These are phyloP conservation scores for Harpalus rubripes DNA, from an alignment of 2,888 invertebrate genomes.

Conservation along the genomic window DNA sequence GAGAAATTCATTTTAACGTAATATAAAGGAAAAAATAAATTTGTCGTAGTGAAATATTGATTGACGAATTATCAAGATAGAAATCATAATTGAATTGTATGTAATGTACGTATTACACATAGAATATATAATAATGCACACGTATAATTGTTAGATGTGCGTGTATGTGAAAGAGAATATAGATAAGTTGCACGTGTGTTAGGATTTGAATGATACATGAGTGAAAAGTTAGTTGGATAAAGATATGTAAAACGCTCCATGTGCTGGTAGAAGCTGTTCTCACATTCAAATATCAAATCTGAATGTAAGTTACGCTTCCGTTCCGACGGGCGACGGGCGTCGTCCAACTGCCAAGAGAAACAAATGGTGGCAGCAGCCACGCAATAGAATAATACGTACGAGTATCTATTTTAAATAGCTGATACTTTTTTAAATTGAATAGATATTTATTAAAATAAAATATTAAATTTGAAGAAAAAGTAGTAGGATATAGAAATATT, in stretches of 20 bases:
- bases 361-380: neutral
- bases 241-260: slow-evolving; percentile 36
- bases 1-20: too few relatives aligned
- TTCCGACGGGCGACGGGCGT: neutral
- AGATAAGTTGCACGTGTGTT: too few relatives aligned
- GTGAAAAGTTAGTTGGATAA: slow-evolving; percentile 35
- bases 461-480: neutral
- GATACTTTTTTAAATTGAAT: too few relatives aligned
- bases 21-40: too few relatives aligned
- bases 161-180: too few relatives aligned
- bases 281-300: neutral
- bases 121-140: too few relatives aligned
- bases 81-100: too few relatives aligned
- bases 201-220: slow-evolving; percentile 46
- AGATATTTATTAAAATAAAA: neutral
- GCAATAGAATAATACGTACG: neutral
- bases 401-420: too few relatives aligned
- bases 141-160: too few relatives aligned
- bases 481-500: neutral
- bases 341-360: neutral
- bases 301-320: neutral
- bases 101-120: too few relatives aligned
- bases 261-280: neutral
- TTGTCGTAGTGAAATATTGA: too few relatives aligned
- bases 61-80: too few relatives aligned